Evolutionary conservation across 2,113 vertebrate genomes (phyloP).

Genomic region (Cariama cristata): DNA sequence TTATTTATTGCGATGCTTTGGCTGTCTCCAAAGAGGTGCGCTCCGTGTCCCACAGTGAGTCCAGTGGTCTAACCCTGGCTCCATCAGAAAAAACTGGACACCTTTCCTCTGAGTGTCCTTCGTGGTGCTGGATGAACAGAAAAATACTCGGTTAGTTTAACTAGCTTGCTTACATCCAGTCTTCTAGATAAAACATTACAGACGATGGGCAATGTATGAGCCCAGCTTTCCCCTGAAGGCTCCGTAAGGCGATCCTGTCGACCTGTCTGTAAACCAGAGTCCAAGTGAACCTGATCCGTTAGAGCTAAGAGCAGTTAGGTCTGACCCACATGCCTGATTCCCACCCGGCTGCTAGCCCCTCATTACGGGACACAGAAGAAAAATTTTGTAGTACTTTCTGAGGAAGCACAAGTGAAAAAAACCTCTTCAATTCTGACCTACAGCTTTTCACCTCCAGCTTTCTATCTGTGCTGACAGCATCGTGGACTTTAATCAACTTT

Average conservation of each 20-base stretch:
- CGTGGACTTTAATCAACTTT: background rate
- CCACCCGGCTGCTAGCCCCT: background rate
- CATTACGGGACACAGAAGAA: fast-evolving
- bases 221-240: background rate
- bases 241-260: background rate
- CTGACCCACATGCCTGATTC: background rate
- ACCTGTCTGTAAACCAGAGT: background rate
- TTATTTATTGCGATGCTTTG: background rate
- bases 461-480: background rate
- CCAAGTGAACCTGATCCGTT: background rate
- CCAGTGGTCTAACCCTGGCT: background rate
- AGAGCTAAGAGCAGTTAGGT: background rate
- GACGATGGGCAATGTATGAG: background rate
- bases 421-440: background rate
- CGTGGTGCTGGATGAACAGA: background rate
- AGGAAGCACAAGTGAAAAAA: background rate
- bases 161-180: background rate
- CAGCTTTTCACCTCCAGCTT: background rate
- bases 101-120: background rate
- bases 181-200: background rate
- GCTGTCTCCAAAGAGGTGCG: background rate
- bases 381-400: background rate
- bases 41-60: background rate
- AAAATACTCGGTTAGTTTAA: background rate
- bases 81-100: background rate